These are phyloP conservation scores for Yponomeuta sedellus DNA, from an alignment of 2,888 invertebrate genomes.

Conservation along the genomic window DNA sequence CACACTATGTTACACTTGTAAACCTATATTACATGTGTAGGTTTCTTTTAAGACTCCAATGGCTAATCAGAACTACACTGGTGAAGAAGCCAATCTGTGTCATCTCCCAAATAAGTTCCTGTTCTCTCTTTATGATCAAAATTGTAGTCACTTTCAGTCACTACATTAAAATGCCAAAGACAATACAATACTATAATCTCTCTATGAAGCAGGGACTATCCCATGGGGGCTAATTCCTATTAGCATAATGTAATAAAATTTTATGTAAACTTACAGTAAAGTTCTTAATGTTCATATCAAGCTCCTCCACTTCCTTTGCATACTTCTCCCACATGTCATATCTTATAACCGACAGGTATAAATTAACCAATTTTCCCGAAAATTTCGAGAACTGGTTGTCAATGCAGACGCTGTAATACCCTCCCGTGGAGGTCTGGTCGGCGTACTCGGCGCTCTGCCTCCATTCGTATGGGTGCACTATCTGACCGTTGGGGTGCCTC, in stretches of 20 bases:
- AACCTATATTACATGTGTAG: no score
- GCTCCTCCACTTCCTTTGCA: conserved; percentile 90
- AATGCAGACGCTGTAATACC: conserved; percentile 93
- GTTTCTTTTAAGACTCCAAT: no score
- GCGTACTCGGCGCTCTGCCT: conserved; percentile 92
- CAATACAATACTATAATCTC: no score
- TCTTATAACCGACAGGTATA: conserved; percentile 93
- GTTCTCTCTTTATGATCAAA: no score
- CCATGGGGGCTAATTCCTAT: no score
- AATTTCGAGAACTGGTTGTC: conserved; percentile 96
- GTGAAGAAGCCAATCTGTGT: no score
- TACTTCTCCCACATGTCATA: conserved; percentile 96
- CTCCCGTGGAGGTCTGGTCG: conserved; percentile 86
- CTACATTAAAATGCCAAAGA: no score
- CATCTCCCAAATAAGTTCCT: no score
- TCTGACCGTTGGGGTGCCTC: conserved; percentile 87
- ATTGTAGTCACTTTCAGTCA: no score
- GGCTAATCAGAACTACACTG: no score
- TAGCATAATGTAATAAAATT: not conserved
- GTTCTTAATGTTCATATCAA: conserved; percentile 92
- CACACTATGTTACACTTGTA: no score
- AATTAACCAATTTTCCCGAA: conserved; percentile 91
- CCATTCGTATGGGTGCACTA: conserved; percentile 95
- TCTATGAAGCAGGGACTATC: no score
- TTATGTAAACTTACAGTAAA: conserved; percentile 83